phyloP scores from a whole-genome alignment of 2,797 vertebrate genomes.

The Stomatorhinus walkeri region DNA sequence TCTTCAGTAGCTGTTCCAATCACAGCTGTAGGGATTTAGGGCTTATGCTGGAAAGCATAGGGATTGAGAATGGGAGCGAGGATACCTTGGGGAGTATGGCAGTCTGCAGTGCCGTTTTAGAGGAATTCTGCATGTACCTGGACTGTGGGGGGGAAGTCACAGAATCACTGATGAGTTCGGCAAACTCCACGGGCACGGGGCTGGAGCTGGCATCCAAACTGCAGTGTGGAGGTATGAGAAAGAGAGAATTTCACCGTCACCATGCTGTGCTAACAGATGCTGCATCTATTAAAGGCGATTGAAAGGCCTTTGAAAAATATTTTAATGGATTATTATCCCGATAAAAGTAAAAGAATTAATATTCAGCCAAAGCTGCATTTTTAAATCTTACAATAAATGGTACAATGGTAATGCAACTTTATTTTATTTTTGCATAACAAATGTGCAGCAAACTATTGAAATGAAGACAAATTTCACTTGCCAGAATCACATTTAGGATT shows the following conservation, averaged over 20 bases:
- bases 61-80: neutral
- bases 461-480: neutral
- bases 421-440: neutral
- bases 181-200: neutral
- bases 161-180: neutral
- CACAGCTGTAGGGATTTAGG: neutral
- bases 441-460: neutral
- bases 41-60: neutral
- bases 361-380: neutral
- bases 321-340: neutral
- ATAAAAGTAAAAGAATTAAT: neutral
- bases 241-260: neutral
- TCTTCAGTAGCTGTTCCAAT: neutral
- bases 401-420: neutral
- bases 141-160: neutral
- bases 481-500: constrained; percentile 1
- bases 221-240: neutral
- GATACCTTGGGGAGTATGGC: neutral
- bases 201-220: neutral
- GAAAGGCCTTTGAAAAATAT: neutral
- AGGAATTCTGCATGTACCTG: neutral
- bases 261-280: neutral
- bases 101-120: neutral
- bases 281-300: neutral
- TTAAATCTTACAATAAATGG: neutral